These are phyloP conservation scores for Egretta garzetta DNA, from an alignment of 2,113 vertebrate species.

Conservation along the genomic window DNA sequence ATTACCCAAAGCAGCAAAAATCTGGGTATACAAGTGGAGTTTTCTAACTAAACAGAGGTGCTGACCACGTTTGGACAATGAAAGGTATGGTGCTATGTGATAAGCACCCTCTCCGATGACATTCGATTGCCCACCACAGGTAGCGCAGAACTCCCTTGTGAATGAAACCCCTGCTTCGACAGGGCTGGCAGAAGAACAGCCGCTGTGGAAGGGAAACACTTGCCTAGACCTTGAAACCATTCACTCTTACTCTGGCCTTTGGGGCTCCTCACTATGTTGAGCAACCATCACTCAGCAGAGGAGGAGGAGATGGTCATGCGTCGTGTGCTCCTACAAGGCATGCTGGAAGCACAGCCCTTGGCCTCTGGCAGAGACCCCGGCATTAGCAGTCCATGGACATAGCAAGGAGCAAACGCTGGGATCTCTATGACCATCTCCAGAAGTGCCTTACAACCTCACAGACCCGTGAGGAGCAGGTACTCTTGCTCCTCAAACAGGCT, in stretches of 20 bases:
- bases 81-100: not conserved
- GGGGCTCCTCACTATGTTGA: accelerated
- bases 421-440: not conserved
- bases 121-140: not conserved
- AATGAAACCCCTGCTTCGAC: accelerated
- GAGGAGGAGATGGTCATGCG: accelerated
- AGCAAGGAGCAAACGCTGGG: accelerated
- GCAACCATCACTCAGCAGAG: not conserved
- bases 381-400: accelerated
- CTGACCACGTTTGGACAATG: not conserved
- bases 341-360: not conserved
- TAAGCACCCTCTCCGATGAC: accelerated
- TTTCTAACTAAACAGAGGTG: not conserved
- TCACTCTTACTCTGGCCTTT: not conserved
- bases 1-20: not conserved
- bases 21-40: accelerated
- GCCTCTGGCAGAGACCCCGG: not conserved
- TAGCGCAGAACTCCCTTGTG: accelerated
- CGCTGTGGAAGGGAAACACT: not conserved
- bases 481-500: not conserved
- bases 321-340: not conserved
- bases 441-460: not conserved
- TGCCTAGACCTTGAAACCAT: not conserved
- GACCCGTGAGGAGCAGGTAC: not conserved
- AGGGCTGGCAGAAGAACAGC: not conserved